phyloP scores from a whole-genome alignment of 2,797 vertebrate species.

The Halcyon smyrnensis region DNA sequence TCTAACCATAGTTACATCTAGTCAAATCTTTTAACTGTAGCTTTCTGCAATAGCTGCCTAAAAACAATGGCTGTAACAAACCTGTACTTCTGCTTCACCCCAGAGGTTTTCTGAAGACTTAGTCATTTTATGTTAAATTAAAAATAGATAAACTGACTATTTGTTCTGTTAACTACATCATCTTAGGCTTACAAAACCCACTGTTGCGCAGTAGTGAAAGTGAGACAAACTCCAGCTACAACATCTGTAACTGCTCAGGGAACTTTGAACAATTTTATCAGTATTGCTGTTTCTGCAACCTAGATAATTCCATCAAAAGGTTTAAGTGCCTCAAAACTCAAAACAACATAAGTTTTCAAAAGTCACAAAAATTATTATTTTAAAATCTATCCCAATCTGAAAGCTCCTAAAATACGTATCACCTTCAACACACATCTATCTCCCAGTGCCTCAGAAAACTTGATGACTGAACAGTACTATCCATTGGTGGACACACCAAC shows the following conservation, averaged over 20 bases:
- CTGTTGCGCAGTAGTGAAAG: background rate
- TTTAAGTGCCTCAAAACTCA: background rate
- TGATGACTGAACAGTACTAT: background rate
- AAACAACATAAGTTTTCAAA: background rate
- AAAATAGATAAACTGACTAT: background rate
- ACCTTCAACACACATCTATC: background rate
- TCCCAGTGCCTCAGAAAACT: background rate
- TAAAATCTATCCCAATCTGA: background rate
- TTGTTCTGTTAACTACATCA: background rate
- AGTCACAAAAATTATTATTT: background rate
- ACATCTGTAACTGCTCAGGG: background rate
- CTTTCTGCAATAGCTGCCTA: background rate
- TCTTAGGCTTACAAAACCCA: background rate
- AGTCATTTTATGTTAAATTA: background rate
- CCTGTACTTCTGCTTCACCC: background rate
- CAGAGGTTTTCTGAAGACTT: background rate
- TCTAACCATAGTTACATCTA: background rate
- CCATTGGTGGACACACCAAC: rapidly evolving
- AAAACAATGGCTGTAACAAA: background rate
- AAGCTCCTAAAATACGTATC: background rate
- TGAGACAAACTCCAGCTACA: background rate
- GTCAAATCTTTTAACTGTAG: background rate
- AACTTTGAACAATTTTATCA: background rate
- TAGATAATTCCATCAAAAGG: background rate
- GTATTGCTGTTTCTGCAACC: background rate